Conservation (phyloP, 1,140 invertebrate species). For the Berghia stephanieae region DNA sequence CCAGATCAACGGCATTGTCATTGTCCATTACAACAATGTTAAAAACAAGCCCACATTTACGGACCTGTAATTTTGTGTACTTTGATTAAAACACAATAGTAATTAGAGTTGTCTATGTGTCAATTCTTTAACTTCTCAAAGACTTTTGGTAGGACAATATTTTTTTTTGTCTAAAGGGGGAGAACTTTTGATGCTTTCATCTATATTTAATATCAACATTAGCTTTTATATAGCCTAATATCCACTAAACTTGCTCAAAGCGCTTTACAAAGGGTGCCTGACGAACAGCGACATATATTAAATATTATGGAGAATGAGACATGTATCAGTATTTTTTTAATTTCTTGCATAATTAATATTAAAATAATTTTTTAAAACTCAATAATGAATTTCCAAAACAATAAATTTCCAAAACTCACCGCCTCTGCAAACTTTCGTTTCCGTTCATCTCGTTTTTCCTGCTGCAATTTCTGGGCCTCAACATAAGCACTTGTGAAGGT, state of each 20-base stretch:
- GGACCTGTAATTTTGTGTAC: not conserved
- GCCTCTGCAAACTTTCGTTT: conserved; percentile 72
- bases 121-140: too few species aligned
- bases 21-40: too few species aligned
- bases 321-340: not conserved
- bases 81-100: not conserved
- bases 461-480: conserved; percentile 70
- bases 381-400: not conserved
- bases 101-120: too few species aligned
- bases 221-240: too few species aligned
- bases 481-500: conserved; percentile 73
- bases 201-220: not conserved
- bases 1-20: too few species aligned
- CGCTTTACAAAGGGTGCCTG: too few species aligned
- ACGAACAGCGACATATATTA: too few species aligned
- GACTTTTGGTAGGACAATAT: not conserved
- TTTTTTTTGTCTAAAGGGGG: not conserved
- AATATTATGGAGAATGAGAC: not conserved
- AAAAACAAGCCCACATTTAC: too few species aligned
- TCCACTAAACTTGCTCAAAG: too few species aligned
- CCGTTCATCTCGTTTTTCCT: conserved; percentile 74
- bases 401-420: conserved; percentile 45
- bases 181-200: not conserved
- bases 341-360: conserved; percentile 1
- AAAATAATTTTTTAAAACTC: not conserved